Conservation (phyloP, 2,888 invertebrate species). For the Onchidella celtica region DNA sequence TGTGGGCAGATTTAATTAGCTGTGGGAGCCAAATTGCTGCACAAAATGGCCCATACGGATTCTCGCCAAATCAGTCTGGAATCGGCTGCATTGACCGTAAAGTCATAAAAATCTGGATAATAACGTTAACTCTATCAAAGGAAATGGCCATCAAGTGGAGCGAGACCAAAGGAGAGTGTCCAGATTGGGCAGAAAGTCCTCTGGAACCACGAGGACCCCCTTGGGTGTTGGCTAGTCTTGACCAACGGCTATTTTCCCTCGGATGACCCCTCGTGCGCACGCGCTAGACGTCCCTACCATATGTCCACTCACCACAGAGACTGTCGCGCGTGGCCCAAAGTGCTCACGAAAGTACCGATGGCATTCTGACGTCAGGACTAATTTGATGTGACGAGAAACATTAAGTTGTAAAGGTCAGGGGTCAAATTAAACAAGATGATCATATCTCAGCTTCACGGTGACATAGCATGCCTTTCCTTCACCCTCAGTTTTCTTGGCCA, state of each 20-base stretch:
- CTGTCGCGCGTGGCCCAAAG: neutral
- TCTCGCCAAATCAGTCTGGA: conserved; percentile 24
- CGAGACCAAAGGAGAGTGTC: neutral
- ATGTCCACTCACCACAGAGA: neutral
- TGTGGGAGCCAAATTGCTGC: conserved; percentile 1
- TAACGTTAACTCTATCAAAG: conserved; percentile 11
- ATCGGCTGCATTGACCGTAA: conserved; percentile 4
- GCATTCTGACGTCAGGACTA: neutral
- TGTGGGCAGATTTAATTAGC: neutral
- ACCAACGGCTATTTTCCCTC: conserved; percentile 3
- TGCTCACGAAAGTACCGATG: neutral
- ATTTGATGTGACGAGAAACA: too few species aligned
- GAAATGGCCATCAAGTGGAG: conserved; percentile 12
- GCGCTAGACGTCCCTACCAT: neutral
- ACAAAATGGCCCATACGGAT: conserved; percentile 23
- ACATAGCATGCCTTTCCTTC: too few species aligned
- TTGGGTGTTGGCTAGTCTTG: conserved; percentile 7
- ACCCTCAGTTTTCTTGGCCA: too few species aligned
- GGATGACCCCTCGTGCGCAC: neutral
- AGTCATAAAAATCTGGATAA: conserved; percentile 34
- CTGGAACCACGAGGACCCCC: neutral
- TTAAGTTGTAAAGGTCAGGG: neutral
- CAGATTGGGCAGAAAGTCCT: neutral
- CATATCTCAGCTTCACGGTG: too few species aligned
- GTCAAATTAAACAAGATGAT: neutral